Percentiles rank a stretch among this genome's conserved stretches.
These are phyloP conservation scores for human DNA, from an alignment of 2,113 vertebrate species.

Conservation along the genomic window DNA sequence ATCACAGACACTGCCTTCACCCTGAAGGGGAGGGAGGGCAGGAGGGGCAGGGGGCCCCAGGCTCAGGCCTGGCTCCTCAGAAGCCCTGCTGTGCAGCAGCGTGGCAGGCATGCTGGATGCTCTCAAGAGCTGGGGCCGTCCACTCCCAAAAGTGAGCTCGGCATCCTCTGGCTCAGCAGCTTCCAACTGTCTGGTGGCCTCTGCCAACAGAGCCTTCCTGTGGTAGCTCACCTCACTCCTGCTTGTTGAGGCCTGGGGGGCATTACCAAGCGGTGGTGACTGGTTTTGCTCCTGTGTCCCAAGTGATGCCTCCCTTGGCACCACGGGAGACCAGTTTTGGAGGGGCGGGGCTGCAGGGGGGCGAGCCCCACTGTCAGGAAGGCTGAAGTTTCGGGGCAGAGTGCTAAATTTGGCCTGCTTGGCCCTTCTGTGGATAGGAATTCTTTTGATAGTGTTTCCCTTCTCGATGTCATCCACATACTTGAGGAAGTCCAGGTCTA, in stretches of 20 bases:
- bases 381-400: slow-evolving; percentile 96
- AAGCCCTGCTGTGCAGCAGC: slow-evolving; percentile 86
- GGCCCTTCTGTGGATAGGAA: slow-evolving; percentile 93
- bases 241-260: slow-evolving; percentile 40
- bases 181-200: slow-evolving; percentile 76
- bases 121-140: slow-evolving; percentile 92
- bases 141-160: slow-evolving; percentile 74
- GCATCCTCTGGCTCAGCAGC: slow-evolving; percentile 70
- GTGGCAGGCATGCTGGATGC: slow-evolving; percentile 95
- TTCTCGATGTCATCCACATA: slow-evolving; percentile 99
- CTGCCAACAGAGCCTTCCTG: slow-evolving; percentile 79
- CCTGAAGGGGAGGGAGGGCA: slow-evolving; percentile 54
- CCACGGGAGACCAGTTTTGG: slow-evolving; percentile 88
- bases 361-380: slow-evolving; percentile 88
- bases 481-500: slow-evolving; percentile 98
- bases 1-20: background rate
- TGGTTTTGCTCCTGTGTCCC: slow-evolving; percentile 87
- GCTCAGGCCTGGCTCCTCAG: slow-evolving; percentile 72
- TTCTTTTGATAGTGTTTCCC: slow-evolving; percentile 95
- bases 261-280: slow-evolving; percentile 72
- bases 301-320: slow-evolving; percentile 87
- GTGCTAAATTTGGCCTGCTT: slow-evolving; percentile 97
- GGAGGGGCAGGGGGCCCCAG: slow-evolving; percentile 15
- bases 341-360: slow-evolving; percentile 69
- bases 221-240: slow-evolving; percentile 78